phyloP scores from a whole-genome alignment of 1,140 invertebrate genomes.

The Pemphigus obesinymphae region DNA sequence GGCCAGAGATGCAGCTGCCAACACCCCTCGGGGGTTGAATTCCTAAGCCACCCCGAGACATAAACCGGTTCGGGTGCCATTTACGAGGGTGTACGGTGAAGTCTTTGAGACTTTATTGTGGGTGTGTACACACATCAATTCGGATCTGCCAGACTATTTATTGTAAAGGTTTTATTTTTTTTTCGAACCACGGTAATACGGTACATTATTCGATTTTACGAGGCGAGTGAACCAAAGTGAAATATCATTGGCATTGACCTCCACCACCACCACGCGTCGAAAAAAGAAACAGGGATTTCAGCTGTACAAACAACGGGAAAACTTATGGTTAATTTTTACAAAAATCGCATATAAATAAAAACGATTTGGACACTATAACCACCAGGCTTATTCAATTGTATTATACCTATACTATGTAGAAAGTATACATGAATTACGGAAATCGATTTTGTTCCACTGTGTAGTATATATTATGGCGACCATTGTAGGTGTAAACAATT shows the following conservation, averaged over 20 bases:
- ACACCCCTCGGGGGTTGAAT: conserved; percentile 19
- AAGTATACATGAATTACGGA: not conserved
- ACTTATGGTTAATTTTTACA: not conserved
- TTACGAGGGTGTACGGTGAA: not conserved
- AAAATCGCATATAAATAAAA: not conserved
- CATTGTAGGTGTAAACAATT: not conserved
- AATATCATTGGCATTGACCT: not conserved
- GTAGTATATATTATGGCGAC: not conserved
- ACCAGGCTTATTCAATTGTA: not conserved
- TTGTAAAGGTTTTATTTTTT: not conserved
- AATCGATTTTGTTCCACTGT: not conserved
- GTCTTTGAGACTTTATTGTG: not conserved
- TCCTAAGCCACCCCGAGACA: conserved; percentile 24
- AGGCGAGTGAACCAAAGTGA: not conserved
- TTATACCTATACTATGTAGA: not conserved
- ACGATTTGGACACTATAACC: not conserved
- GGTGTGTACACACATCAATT: not conserved
- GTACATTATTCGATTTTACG: not conserved
- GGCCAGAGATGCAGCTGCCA: conserved; percentile 17
- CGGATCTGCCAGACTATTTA: not conserved
- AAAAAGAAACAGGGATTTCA: not conserved
- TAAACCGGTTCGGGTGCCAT: conserved; percentile 30
- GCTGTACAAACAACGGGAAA: conserved; percentile 11
- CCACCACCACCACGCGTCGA: not conserved
- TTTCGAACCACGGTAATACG: not conserved